These are phyloP conservation scores for Cordilura impudica DNA, from an alignment of 2,888 invertebrate species.

Conservation along the genomic window DNA sequence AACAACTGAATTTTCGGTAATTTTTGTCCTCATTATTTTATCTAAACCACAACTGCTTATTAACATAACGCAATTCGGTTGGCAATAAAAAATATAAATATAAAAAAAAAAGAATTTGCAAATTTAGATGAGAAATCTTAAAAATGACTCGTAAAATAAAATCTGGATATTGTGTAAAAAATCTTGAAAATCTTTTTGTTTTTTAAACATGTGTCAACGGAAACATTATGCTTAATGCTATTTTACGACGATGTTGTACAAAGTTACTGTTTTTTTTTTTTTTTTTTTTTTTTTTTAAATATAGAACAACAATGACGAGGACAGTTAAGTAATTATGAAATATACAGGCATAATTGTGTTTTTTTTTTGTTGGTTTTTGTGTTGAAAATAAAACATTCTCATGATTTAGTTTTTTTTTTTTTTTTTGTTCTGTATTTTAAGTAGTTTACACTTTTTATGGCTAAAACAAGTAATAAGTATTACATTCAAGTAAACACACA, in stretches of 20 bases:
- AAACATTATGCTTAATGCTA: slow-evolving; percentile 41
- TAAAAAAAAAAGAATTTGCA: too few species aligned
- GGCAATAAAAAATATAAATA: too few species aligned
- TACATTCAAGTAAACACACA: slow-evolving; percentile 24
- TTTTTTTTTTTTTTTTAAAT: slow-evolving; percentile 4
- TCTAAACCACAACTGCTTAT: too few species aligned
- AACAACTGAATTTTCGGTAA: too few species aligned
- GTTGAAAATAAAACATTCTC: slow-evolving; percentile 16
- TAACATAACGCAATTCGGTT: too few species aligned
- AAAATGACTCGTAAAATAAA: too few species aligned
- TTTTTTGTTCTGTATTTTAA: slow-evolving; percentile 17
- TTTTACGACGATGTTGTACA: neutral
- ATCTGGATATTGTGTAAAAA: slow-evolving; percentile 5
- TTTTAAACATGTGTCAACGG: slow-evolving; percentile 53
- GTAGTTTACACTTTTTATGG: slow-evolving; percentile 51
- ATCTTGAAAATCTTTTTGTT: slow-evolving; percentile 41
- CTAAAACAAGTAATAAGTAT: slow-evolving; percentile 31
- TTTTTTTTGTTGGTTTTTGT: slow-evolving; percentile 4
- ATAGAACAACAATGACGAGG: slow-evolving; percentile 54
- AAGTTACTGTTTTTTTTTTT: neutral
- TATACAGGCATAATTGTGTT: slow-evolving; percentile 30
- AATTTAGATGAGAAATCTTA: too few species aligned
- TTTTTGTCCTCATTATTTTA: too few species aligned
- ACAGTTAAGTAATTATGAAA: slow-evolving; percentile 59
- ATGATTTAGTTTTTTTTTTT: slow-evolving; percentile 7